phyloP scores from a whole-genome alignment of 2,797 vertebrate species.

The Squalus acanthias region DNA sequence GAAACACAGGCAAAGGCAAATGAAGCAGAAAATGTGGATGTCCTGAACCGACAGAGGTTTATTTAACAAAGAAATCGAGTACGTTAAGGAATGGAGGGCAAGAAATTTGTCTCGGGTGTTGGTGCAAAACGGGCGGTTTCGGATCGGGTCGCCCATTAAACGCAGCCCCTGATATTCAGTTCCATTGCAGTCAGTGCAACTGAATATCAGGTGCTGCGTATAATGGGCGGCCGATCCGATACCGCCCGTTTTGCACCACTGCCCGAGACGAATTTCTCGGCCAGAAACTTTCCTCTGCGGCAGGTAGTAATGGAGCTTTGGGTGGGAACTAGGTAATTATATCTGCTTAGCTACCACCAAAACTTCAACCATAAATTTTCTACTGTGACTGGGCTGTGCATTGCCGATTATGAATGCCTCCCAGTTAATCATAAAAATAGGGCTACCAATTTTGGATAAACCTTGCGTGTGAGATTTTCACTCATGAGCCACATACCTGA shows the following conservation, averaged over 20 bases:
- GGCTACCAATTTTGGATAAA: neutral
- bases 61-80: neutral
- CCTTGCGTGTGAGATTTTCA: neutral
- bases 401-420: neutral
- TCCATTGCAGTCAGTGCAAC: too few relatives aligned
- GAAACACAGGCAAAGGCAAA: neutral
- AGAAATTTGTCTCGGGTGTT: too few relatives aligned
- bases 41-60: neutral
- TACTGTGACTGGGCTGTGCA: neutral
- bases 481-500: neutral
- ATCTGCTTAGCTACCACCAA: neutral
- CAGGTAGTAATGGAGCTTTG: too few relatives aligned
- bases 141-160: too few relatives aligned
- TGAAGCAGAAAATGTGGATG: neutral
- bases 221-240: too few relatives aligned
- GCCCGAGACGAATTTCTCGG: too few relatives aligned
- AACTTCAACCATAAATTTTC: neutral
- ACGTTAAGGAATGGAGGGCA: neutral
- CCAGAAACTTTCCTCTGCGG: neutral
- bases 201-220: too few relatives aligned
- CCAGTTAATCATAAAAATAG: neutral
- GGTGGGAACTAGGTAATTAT: neutral
- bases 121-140: too few relatives aligned
- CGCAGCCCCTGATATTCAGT: too few relatives aligned
- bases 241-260: too few relatives aligned